Evolutionary conservation across 2,888 invertebrate species (phyloP), one percentile per base, ranked within the genome.

Genomic region (Lithophane ornitopus): DNA sequence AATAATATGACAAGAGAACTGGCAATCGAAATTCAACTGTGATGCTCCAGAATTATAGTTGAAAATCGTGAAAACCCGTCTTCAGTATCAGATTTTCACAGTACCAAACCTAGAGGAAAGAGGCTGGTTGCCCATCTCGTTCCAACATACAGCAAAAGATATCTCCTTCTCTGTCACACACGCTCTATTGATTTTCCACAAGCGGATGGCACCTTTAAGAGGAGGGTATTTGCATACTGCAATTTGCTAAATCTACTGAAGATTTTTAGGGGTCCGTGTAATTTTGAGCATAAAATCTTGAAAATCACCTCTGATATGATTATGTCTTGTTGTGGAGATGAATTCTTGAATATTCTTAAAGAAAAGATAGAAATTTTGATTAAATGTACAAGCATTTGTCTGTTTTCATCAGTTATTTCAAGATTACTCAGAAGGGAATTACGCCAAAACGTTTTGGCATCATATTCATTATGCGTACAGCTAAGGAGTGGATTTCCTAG

Each of bases 161-260:
- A 74, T 74, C 0, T 63, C 2, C 7, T 4, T 86, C 84, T 67
- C 81, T 39, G 85, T 90, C 76, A 65, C 74, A 77, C 78, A 84
- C 78, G 88, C 88, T 92, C 90, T 94, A 94, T 94, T 94, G 94
- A 94, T 94, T 94, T 94, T 94, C 92, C 87, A 85, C 87, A 70
- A 84, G 70, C 74, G 89, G 89, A 90, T 89, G 58, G 90, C 86
- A 85, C 85, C 87, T 88, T 89, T 90, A 90, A 90, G 89, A 91
- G 91, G 87, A 85, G 81, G 80, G 84, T 90, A 93, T 94, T 93
- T 93, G 91, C 93, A 94, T 94, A 92, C 90, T 89, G 90, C 90
- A 89, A 91, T 92, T 91, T 91, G 85, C 83, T 88, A 82, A 84
- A 88, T 84, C 74, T 78, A 68, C 58, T 56, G n/a, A 58, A 58